These are phyloP conservation scores for Apotomis betuletana DNA, from an alignment of 2,888 invertebrate genomes.

Conservation along the genomic window DNA sequence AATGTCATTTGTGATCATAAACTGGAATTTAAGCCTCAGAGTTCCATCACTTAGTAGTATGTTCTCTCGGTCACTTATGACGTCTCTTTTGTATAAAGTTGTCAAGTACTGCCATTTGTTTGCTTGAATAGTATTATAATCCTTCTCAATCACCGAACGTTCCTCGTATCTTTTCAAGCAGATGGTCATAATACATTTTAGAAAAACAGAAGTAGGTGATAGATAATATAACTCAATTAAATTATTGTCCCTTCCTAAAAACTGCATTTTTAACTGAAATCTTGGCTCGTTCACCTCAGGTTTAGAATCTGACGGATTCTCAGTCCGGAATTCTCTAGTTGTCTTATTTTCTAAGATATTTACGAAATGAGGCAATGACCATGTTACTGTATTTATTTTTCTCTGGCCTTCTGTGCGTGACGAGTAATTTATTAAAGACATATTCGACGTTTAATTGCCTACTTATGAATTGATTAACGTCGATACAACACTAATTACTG, in stretches of 20 bases:
- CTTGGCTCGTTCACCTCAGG: conserved; percentile 55
- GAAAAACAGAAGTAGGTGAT: conserved; percentile 68
- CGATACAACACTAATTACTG: conserved; percentile 13
- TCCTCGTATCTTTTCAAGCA: conserved; percentile 75
- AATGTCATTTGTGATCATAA: conserved; percentile 73
- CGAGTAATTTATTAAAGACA: conserved; percentile 66
- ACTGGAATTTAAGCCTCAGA: conserved; percentile 71
- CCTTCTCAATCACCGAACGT: conserved; percentile 72
- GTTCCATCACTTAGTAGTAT: conserved; percentile 72
- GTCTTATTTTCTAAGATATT: conserved; percentile 66
- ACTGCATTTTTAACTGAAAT: conserved; percentile 76
- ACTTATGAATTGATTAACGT: conserved; percentile 1
- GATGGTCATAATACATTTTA: conserved; percentile 71
- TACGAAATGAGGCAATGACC: conserved; percentile 72
- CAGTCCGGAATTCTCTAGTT: conserved; percentile 68
- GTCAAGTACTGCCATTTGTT: conserved; percentile 78
- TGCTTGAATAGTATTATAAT: conserved; percentile 72
- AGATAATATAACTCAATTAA: conserved; percentile 75
- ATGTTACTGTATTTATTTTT: conserved; percentile 72
- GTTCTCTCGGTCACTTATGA: conserved; percentile 66
- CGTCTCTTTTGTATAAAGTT: conserved; percentile 71
- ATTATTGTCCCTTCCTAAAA: conserved; percentile 72
- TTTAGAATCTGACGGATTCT: conserved; percentile 59
- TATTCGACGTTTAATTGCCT: conserved; percentile 41
- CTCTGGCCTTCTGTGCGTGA: conserved; percentile 73